These are phyloP conservation scores for Asobara japonica DNA, from an alignment of 1,140 invertebrate species.

Conservation along the genomic window DNA sequence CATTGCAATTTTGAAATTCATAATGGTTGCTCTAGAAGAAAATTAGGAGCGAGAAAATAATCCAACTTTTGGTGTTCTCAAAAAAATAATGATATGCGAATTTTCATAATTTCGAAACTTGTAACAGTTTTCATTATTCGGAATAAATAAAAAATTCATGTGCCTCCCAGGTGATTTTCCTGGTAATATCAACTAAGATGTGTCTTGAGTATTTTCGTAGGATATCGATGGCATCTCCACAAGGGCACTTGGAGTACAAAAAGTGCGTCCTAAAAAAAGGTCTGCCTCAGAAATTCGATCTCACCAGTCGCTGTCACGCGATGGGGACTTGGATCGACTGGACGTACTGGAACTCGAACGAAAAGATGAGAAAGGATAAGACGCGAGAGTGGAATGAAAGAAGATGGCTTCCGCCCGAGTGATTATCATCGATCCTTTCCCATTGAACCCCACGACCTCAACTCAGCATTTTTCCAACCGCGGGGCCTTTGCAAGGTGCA, in stretches of 20 bases:
- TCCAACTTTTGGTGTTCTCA: no score
- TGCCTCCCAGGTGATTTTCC: no score
- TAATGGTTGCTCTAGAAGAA: no score
- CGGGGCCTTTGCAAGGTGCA: neutral
- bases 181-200: no score
- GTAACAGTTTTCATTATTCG: no score
- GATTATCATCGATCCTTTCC: constrained; percentile 54
- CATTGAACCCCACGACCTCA: constrained; percentile 37
- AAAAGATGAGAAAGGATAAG: constrained; percentile 37
- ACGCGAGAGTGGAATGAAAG: constrained; percentile 30
- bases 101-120: no score
- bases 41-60: no score
- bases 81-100: no score
- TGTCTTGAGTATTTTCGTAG: neutral
- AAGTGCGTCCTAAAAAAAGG: constrained; percentile 43
- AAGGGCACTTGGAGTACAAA: neutral
- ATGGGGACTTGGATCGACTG: constrained; percentile 40
- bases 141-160: no score
- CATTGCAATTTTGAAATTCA: no score
- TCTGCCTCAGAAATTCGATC: constrained; percentile 56
- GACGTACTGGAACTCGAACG: neutral
- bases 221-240: neutral
- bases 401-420: constrained; percentile 51
- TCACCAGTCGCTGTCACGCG: constrained; percentile 43
- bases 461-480: constrained; percentile 17